A percentile compares a stretch with the other conserved stretches of the same genome.
Conservation (phyloP, 2,888 invertebrate genomes). For the Meganola albula region DNA sequence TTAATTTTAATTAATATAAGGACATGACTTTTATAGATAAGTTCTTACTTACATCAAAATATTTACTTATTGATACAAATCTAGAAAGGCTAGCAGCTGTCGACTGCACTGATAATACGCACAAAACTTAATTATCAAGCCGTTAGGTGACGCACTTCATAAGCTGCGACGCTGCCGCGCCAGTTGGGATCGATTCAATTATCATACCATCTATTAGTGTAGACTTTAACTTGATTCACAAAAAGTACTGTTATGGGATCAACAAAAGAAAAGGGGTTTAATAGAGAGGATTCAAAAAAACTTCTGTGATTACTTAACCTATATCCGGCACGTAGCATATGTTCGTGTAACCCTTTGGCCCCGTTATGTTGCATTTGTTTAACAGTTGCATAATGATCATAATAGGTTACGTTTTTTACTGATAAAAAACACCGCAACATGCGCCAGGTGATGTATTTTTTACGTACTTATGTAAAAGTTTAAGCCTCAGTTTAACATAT, state of each 20-base stretch:
- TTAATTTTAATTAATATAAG: too few relatives aligned
- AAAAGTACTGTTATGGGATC: conserved; percentile 54
- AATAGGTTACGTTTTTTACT: conserved; percentile 51
- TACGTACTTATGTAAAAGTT: too few relatives aligned
- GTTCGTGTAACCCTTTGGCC: conserved; percentile 74
- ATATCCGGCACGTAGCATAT: conserved; percentile 70
- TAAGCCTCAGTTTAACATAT: too few relatives aligned
- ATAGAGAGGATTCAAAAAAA: conserved; percentile 60
- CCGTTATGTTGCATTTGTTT: conserved; percentile 61
- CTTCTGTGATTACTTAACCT: conserved; percentile 72
- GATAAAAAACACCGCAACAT: conserved; percentile 33
- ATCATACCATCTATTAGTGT: conserved; percentile 55
- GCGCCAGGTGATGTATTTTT: conserved; percentile 53
- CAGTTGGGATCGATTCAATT: conserved; percentile 54
- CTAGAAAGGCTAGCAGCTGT: too few relatives aligned
- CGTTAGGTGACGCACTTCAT: too few relatives aligned
- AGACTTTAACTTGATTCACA: conserved; percentile 49
- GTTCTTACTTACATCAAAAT: too few relatives aligned
- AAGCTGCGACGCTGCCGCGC: conserved; percentile 41
- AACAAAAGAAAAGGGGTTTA: conserved; percentile 62
- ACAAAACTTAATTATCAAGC: conserved; percentile 38
- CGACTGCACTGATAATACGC: conserved; percentile 18
- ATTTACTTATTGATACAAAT: too few relatives aligned
- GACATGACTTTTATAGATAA: too few relatives aligned
- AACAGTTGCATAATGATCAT: conserved; percentile 66